A percentile compares a stretch with the other conserved stretches of the same genome.
These are phyloP conservation scores for Melanaphis sacchari DNA, from an alignment of 1,140 invertebrate species.

Conservation along the genomic window DNA sequence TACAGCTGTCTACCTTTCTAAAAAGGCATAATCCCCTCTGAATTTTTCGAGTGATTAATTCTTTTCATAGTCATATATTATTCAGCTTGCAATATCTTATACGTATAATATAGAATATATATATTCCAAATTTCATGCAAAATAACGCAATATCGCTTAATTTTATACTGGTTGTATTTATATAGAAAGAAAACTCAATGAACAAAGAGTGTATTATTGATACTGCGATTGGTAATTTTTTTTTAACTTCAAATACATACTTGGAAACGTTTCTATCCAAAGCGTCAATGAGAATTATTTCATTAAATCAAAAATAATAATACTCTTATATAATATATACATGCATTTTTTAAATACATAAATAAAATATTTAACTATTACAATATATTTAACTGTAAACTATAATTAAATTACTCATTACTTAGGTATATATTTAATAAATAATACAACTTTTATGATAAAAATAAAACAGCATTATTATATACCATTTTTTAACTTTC, in stretches of 20 bases:
- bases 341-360: neutral
- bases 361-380: neutral
- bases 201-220: neutral
- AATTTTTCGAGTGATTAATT: conserved; percentile 56
- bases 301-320: neutral
- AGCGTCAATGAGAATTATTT: neutral
- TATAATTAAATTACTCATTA: neutral
- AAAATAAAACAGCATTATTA: neutral
- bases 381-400: neutral
- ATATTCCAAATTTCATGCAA: conserved; percentile 42
- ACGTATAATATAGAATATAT: conserved; percentile 9
- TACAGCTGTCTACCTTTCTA: conserved; percentile 52
- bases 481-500: neutral
- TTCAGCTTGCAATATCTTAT: conserved; percentile 37
- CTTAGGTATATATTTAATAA: neutral
- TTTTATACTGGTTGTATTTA: neutral
- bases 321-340: neutral
- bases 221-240: neutral
- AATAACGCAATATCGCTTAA: neutral
- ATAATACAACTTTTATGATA: neutral
- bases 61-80: conserved; percentile 7
- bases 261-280: neutral
- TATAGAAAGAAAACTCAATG: neutral
- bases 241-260: neutral
- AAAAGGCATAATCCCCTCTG: conserved; percentile 46